Conservation (phyloP, 2,888 invertebrate genomes). For the Scaptomyza flava region DNA sequence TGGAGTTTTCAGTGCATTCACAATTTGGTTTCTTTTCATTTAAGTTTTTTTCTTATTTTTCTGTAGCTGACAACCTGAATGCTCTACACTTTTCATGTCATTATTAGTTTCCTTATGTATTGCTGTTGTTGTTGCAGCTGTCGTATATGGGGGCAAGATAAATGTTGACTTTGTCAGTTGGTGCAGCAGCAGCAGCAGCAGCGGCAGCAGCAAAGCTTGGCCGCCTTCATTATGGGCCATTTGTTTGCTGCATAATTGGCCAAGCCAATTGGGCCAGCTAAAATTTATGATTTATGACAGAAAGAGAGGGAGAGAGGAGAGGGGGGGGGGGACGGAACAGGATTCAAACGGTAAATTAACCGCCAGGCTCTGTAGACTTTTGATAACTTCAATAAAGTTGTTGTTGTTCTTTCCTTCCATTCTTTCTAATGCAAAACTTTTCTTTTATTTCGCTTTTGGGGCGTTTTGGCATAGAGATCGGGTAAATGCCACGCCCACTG, state of each 20-base stretch:
- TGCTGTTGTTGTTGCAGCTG: conserved; percentile 26
- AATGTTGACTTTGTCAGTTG: conserved; percentile 76
- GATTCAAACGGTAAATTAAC: conserved; percentile 53
- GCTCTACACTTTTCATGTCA: conserved; percentile 43
- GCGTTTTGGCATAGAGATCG: conserved; percentile 61
- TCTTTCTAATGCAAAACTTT: conserved; percentile 61
- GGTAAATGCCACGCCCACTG: conserved; percentile 61
- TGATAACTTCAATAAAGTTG: conserved; percentile 46
- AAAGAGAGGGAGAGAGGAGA: neutral
- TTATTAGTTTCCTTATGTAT: conserved; percentile 35
- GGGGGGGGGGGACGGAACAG: neutral
- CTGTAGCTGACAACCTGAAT: conserved; percentile 8
- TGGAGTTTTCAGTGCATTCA: conserved; percentile 1
- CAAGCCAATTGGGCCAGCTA: conserved; percentile 66
- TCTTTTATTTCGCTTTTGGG: conserved; percentile 26
- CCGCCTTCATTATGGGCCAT: conserved; percentile 77
- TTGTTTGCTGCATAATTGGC: conserved; percentile 79
- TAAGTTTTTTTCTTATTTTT: neutral
- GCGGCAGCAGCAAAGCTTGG: conserved; percentile 19
- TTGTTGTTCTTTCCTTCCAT: conserved; percentile 26
- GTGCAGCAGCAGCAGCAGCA: no score
- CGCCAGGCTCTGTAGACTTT: conserved; percentile 14
- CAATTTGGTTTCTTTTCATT: neutral
- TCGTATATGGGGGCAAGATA: conserved; percentile 63
- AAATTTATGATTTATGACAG: conserved; percentile 68